These are phyloP conservation scores for Prorops nasuta DNA, from an alignment of 1,140 invertebrate genomes.

Conservation along the genomic window DNA sequence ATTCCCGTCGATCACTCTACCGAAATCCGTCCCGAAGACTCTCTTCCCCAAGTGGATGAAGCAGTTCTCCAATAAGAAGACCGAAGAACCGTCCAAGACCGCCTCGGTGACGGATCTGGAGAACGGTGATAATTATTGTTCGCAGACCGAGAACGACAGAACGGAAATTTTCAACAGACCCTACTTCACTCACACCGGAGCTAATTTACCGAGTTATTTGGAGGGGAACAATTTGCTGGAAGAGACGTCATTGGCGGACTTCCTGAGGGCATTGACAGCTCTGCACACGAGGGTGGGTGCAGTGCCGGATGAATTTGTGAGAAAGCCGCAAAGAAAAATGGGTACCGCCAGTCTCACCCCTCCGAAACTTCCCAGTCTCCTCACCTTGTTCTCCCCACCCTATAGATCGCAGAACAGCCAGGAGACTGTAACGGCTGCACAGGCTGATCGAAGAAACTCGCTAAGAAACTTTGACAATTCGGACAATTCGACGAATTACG, in stretches of 20 bases:
- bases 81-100: constrained; percentile 15
- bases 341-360: constrained; percentile 57
- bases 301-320: constrained; percentile 33
- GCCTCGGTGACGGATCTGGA: constrained; percentile 28
- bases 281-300: constrained; percentile 55
- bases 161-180: constrained; percentile 9
- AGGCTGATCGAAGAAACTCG: constrained; percentile 31
- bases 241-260: constrained; percentile 74
- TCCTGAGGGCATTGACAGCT: constrained; percentile 68
- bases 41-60: constrained; percentile 43
- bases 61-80: constrained; percentile 41
- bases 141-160: background rate
- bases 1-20: constrained; percentile 38
- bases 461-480: constrained; percentile 35
- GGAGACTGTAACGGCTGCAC: constrained; percentile 28
- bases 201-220: constrained; percentile 22
- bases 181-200: constrained; percentile 43
- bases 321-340: constrained; percentile 55
- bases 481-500: constrained; percentile 22
- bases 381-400: constrained; percentile 45
- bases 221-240: constrained; percentile 65
- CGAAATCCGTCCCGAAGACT: constrained; percentile 37
- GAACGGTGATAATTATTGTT: constrained; percentile 7
- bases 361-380: constrained; percentile 51
- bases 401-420: constrained; percentile 33